Percentiles rank a stretch among this genome's conserved stretches.
These are phyloP conservation scores for Urocolius indicus DNA, from an alignment of 2,113 vertebrate species.

Conservation along the genomic window DNA sequence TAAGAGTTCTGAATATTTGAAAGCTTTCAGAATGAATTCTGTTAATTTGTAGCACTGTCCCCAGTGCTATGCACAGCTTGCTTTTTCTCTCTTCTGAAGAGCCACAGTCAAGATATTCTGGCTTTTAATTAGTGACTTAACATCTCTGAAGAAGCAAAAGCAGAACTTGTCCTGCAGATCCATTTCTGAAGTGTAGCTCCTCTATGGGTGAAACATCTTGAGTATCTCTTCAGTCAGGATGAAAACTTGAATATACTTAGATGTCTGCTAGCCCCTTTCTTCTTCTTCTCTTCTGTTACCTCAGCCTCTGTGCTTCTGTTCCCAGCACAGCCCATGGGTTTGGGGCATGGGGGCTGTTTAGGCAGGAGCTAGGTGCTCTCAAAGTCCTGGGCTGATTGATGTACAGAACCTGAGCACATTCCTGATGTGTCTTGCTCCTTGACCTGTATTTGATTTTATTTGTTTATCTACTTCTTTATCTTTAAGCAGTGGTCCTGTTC, in stretches of 20 bases:
- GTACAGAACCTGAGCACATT: not conserved
- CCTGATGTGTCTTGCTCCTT: not conserved
- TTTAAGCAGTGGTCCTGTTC: not conserved
- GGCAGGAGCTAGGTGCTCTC: not conserved
- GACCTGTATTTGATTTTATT: not conserved
- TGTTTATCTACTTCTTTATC: not conserved
- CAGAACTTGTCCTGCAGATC: not conserved
- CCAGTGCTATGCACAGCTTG: not conserved
- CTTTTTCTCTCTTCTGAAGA: not conserved
- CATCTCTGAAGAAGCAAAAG: not conserved
- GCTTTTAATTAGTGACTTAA: not conserved
- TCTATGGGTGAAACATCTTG: not conserved
- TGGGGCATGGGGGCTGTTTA: not conserved
- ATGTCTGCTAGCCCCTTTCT: not conserved
- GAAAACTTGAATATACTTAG: not conserved
- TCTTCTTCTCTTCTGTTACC: not conserved
- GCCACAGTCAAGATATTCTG: not conserved
- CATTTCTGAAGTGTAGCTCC: not conserved
- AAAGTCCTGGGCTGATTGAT: not conserved
- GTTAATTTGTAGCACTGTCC: not conserved
- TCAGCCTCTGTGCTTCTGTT: not conserved
- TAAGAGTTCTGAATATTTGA: not conserved
- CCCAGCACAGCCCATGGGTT: rapidly evolving
- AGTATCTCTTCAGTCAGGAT: not conserved
- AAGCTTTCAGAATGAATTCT: not conserved